These are phyloP conservation scores for Cotesia glomerata DNA, from an alignment of 1,140 invertebrate species.

Conservation along the genomic window DNA sequence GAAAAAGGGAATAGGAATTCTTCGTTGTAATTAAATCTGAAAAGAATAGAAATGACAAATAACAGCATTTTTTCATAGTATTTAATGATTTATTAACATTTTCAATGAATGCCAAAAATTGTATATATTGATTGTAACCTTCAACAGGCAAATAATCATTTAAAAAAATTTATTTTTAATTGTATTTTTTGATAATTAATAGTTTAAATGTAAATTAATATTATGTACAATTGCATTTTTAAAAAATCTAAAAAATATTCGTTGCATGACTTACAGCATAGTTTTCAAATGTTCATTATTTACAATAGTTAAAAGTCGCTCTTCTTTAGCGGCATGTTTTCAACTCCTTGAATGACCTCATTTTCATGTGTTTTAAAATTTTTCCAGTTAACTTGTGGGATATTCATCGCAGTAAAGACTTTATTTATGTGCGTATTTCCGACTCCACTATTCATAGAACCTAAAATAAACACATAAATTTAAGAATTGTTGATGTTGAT, in stretches of 20 bases:
- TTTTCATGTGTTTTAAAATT: constrained; percentile 30
- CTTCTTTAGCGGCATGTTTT: constrained; percentile 29
- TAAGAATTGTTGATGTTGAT: not conserved
- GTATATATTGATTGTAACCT: not conserved
- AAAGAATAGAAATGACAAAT: not conserved
- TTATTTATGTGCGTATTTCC: constrained; percentile 32
- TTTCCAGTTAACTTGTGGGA: constrained; percentile 22
- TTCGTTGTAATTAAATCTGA: constrained; percentile 15
- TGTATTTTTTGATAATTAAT: not conserved
- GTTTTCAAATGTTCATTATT: constrained; percentile 13
- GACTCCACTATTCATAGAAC: constrained; percentile 26
- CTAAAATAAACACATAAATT: constrained; percentile 11
- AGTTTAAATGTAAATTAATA: constrained; percentile 1
- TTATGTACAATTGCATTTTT: not conserved
- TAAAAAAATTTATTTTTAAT: not conserved
- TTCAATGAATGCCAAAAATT: not conserved
- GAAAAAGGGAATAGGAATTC: constrained; percentile 15
- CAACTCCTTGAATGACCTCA: constrained; percentile 19
- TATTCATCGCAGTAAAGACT: constrained; percentile 12
- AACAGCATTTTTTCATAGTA: not conserved
- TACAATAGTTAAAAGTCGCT: constrained; percentile 23
- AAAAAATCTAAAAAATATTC: not conserved
- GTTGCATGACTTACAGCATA: constrained; percentile 23
- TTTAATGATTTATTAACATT: constrained; percentile 10
- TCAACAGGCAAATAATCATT: not conserved